These are phyloP conservation scores for Axis porcinus DNA, from an alignment of 2,113 vertebrate genomes.

Conservation along the genomic window DNA sequence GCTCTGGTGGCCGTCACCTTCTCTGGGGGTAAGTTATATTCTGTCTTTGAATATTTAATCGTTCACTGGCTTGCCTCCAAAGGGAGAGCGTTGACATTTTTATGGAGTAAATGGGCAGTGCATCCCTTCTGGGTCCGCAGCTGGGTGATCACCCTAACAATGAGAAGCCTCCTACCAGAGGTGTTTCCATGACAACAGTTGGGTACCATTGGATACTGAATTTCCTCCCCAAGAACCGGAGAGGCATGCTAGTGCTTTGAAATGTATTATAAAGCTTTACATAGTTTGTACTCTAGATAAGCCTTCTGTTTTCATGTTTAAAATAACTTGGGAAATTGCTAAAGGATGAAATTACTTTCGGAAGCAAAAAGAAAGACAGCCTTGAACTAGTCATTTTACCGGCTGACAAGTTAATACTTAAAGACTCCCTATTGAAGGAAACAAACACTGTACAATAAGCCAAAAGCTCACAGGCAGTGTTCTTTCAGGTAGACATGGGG, in stretches of 20 bases:
- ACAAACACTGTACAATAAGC: background rate
- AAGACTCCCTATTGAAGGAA: background rate
- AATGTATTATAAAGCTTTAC: slow-evolving; percentile 66
- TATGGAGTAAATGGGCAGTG: slow-evolving; percentile 41
- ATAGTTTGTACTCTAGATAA: slow-evolving; percentile 57
- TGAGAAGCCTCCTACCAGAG: slow-evolving; percentile 71
- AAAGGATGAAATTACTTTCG: slow-evolving; percentile 56
- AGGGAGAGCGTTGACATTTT: slow-evolving; percentile 56
- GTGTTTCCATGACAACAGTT: slow-evolving; percentile 83
- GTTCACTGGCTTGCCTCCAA: background rate
- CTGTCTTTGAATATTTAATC: slow-evolving; percentile 29
- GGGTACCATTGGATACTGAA: slow-evolving; percentile 55
- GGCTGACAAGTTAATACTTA: background rate
- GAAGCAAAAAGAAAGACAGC: background rate
- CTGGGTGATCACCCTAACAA: slow-evolving; percentile 79
- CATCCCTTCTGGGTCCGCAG: slow-evolving; percentile 66
- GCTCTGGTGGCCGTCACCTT: slow-evolving; percentile 87
- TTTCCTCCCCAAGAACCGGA: slow-evolving; percentile 66
- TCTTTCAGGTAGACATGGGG: background rate
- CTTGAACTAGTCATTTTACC: slow-evolving; percentile 47
- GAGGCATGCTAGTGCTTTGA: slow-evolving; percentile 58
- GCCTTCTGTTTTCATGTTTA: slow-evolving; percentile 69
- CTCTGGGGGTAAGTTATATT: slow-evolving; percentile 87
- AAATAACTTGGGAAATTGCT: slow-evolving; percentile 71
- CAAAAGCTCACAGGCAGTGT: background rate